Percentiles rank a stretch among this genome's conserved stretches.
These are phyloP conservation scores for Neosilurus hyrtlii DNA, from an alignment of 2,797 vertebrate species.

Conservation along the genomic window DNA sequence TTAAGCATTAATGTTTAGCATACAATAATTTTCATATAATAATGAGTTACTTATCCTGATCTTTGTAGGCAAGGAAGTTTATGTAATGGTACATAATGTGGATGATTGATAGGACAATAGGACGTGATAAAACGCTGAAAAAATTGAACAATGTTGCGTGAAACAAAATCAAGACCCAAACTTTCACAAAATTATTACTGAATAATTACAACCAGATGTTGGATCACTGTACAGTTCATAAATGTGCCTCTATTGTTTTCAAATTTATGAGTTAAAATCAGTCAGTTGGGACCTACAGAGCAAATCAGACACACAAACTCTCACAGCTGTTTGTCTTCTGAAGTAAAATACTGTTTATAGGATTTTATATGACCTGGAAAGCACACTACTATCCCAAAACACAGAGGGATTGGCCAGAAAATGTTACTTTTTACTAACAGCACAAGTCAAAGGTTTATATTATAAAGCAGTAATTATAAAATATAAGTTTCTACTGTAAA, in stretches of 20 bases:
- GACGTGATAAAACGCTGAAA: neutral
- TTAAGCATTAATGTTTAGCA: neutral
- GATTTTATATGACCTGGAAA: neutral
- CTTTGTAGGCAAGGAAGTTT: neutral
- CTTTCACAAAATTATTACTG: conserved; percentile 11
- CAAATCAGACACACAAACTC: neutral
- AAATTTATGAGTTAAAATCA: neutral
- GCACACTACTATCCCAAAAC: neutral
- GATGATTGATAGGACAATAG: neutral
- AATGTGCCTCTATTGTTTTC: neutral
- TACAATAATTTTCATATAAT: neutral
- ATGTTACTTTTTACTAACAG: neutral
- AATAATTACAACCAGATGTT: conserved; percentile 24
- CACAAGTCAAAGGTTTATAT: neutral
- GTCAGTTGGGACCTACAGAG: neutral
- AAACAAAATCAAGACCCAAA: neutral
- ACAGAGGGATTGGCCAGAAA: neutral
- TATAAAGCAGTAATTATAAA: neutral
- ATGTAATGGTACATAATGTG: neutral
- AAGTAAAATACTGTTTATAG: neutral
- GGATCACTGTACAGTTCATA: neutral
- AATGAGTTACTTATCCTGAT: neutral
- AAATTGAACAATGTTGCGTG: conserved; percentile 3
- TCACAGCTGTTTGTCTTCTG: conserved; percentile 2
- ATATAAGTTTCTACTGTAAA: neutral